Evolutionary conservation across 2,797 vertebrate genomes (phyloP).

Genomic region (Miichthys miiuy): DNA sequence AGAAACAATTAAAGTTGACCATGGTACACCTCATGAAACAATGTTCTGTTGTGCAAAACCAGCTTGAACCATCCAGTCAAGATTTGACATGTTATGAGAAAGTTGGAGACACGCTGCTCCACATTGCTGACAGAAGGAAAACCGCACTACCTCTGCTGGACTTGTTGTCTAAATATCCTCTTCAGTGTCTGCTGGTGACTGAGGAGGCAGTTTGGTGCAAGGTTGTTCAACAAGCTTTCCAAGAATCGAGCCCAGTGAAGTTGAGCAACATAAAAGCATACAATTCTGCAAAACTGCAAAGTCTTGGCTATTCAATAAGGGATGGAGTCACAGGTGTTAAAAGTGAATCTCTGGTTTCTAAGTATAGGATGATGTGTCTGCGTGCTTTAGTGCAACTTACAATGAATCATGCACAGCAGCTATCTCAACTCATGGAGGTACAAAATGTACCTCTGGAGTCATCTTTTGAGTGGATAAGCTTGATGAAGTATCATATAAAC

Average conservation of each 20-base stretch:
- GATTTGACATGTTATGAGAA: conserved; percentile 8
- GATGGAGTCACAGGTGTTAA: conserved; percentile 53
- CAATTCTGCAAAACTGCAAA: conserved; percentile 76
- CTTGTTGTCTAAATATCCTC: conserved; percentile 82
- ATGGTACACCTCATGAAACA: conserved; percentile 76
- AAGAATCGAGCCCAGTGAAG: conserved; percentile 42
- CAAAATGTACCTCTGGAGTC: conserved; percentile 64
- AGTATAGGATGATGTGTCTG: conserved; percentile 68
- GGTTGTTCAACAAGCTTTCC: conserved; percentile 72
- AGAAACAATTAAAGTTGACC: conserved; percentile 78
- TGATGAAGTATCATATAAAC: conserved; percentile 86
- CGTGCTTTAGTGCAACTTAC: conserved; percentile 80
- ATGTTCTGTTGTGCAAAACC: conserved; percentile 75
- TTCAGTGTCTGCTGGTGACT: conserved; percentile 88
- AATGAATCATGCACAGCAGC: conserved; percentile 84
- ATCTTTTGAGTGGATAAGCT: conserved; percentile 90
- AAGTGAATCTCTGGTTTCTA: conserved; percentile 45
- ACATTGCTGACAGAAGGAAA: conserved; percentile 4
- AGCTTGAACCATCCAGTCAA: conserved; percentile 41
- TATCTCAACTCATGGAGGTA: conserved; percentile 76
- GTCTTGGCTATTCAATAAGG: conserved; percentile 74
- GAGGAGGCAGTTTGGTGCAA: conserved; percentile 86
- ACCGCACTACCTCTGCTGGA: conserved; percentile 52
- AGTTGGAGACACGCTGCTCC: background rate
- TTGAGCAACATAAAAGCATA: conserved; percentile 60